Base-by-base conservation (phyloP, 1,140 invertebrate species). In the Oscheius sp. region DNA sequence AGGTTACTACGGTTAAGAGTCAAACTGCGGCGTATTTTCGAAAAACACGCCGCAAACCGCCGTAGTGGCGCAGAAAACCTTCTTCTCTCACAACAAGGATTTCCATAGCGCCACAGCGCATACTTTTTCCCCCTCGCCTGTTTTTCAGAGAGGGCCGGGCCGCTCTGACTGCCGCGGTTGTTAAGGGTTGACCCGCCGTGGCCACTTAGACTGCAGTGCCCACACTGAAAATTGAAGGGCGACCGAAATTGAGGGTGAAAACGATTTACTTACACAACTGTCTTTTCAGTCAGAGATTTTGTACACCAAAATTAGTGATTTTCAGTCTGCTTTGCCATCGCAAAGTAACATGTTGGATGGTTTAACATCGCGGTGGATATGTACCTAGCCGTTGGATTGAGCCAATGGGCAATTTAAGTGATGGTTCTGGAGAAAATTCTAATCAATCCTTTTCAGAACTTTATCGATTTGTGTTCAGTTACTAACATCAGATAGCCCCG, bases 371-470 rank as follows among this genome's bases (percentile, higher is more conserved):
- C 49, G 49, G 23, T 55, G 49, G 49, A 55, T 23, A n/a, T 88
- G 18, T 90, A 88, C 77, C 58, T 88, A 1, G 38, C 85, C 38
- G 76, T 88, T 80, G 87, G 58, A 4, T n/a, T 71, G 3, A 15
- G 42, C 1, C 68, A 71, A 52, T 58, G 52, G 61, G 36, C 35
- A 10, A 15, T 63, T 32, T 32, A 63, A 32, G 61, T 63, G 20
- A 13, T 88, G 20, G 83, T 93, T 72, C 90, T 91, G 80, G 90
- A 92, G 15, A 89, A 90, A 79, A 89, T 92, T 84, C 92, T 92
- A 84, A 88, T 92, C 52, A 91, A 93, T 84, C 84, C 92, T 0
- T 85, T 85, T 63, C 78, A 70, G 35, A 81, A 84, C 46, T 85
- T 84, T 66, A 85, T 82, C 58, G 83, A 81, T 75, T 69, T 83